Evolutionary conservation across 2,113 vertebrate genomes (phyloP), one percentile per base, ranked within the genome.

Genomic region (Prietella phreatophila): DNA sequence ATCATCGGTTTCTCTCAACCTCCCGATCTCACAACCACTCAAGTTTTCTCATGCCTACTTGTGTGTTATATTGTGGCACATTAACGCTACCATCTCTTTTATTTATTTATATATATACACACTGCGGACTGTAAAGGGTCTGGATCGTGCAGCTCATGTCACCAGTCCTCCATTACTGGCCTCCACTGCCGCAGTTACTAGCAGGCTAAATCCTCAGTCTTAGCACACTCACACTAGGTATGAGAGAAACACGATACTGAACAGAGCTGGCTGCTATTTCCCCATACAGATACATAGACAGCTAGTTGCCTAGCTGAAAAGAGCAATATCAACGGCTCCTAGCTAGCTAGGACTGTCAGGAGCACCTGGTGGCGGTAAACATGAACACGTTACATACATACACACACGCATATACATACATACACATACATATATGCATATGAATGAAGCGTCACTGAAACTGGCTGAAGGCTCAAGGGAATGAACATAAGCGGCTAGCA

Each of bases 101-200:
- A n/a, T n/a, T n/a, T n/a, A n/a, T n/a, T n/a, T n/a, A n/a, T n/a
- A n/a, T n/a, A n/a, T n/a, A n/a, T n/a, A n/a, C n/a, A n/a, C n/a
- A 53, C 2, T 53, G 42, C 17, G 5, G 22, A 42, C 0, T 75
- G 3, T 22, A 39, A 73, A 73, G 33, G 7, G 3, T 42, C 4
- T 22, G 10, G 42, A 42, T 42, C 4, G 19, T 22, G 19, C 36
- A 75, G 6, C 17, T 75, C 71, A 42, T 36, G 50, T 33, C 47
- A 55, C 30, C 69, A 10, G 8, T 39, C 39, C 20, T 19, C 39
- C 39, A 53, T 53, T 53, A 3, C 1, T 79, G 42, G 5, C 53
- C 25, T 47, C 7, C 67, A 79, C 27, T 79, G 76, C 53, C 79
- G 55, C 79, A 81, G n/a, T 22, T 58, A 58, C 55, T 81, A 81